Conservation (phyloP, 2,113 vertebrate species). For the Callopanchax toddi region DNA sequence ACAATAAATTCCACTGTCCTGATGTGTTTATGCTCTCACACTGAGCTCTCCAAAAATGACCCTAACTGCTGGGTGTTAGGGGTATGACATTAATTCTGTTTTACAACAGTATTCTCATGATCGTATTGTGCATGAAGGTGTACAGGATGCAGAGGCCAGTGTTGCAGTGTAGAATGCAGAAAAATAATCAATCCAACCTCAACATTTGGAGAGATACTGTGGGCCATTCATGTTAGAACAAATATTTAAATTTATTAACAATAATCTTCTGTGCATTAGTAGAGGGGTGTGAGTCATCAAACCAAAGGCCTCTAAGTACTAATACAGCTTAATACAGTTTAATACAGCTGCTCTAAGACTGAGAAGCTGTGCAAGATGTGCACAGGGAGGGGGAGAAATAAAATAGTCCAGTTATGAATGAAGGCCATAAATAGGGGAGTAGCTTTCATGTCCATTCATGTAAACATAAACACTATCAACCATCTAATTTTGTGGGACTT, state of each 20-base stretch:
- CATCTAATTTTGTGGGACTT: neutral
- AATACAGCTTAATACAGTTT: neutral
- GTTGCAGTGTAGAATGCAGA: conserved; percentile 6
- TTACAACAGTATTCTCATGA: conserved; percentile 21
- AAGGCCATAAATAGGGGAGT: neutral
- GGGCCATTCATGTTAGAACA: neutral
- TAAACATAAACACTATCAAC: neutral
- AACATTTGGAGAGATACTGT: neutral
- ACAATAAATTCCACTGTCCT: conserved; percentile 42
- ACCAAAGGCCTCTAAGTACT: conserved; percentile 6
- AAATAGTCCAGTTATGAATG: too few species aligned
- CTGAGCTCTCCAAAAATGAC: conserved; percentile 25
- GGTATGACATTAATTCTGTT: conserved; percentile 12
- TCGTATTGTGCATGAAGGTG: neutral
- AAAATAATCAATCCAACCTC: neutral
- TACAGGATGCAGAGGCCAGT: neutral
- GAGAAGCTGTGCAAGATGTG: conserved; percentile 2
- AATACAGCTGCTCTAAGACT: neutral
- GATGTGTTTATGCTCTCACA: conserved; percentile 14
- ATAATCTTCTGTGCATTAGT: neutral
- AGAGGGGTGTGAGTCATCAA: neutral
- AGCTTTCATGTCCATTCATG: neutral
- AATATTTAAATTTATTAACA: neutral
- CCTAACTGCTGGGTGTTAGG: conserved; percentile 10
- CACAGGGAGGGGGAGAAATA: neutral